These are phyloP conservation scores for Centropristis striata DNA, from an alignment of 2,113 vertebrate genomes.

Conservation along the genomic window DNA sequence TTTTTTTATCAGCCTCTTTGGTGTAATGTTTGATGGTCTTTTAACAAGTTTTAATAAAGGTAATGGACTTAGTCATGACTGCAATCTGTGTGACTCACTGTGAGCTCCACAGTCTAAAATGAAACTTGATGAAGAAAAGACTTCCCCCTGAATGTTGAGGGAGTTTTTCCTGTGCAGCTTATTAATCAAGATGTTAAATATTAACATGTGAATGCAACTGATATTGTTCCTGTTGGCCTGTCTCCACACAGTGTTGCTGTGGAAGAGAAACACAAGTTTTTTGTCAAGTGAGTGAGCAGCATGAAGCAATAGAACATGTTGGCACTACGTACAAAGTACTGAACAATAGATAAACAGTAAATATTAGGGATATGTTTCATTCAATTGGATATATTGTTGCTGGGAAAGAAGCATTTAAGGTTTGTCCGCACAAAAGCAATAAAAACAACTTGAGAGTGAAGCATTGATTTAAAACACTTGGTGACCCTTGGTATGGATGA, in stretches of 20 bases:
- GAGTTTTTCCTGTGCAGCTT: neutral
- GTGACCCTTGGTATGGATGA: neutral
- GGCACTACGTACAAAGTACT: neutral
- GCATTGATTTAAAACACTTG: neutral
- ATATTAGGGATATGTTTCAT: neutral
- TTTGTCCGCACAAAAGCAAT: neutral
- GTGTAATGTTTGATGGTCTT: neutral
- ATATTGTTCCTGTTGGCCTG: neutral
- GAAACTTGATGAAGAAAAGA: neutral
- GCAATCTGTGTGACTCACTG: neutral
- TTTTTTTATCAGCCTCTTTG: neutral
- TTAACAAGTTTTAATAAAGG: too few relatives aligned
- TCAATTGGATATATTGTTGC: neutral
- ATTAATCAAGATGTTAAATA: conserved; percentile 25
- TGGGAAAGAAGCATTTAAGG: neutral
- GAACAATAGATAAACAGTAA: neutral
- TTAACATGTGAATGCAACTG: conserved; percentile 19
- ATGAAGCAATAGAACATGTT: neutral
- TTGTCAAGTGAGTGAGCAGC: neutral
- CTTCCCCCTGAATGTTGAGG: too few relatives aligned
- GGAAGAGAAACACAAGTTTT: neutral
- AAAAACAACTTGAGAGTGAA: neutral
- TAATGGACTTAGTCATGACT: too few relatives aligned
- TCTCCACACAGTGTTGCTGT: neutral
- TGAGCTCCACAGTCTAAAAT: neutral